Evolutionary conservation across 2,888 invertebrate species (phyloP).

Genomic region (Allolobophora icterica): DNA sequence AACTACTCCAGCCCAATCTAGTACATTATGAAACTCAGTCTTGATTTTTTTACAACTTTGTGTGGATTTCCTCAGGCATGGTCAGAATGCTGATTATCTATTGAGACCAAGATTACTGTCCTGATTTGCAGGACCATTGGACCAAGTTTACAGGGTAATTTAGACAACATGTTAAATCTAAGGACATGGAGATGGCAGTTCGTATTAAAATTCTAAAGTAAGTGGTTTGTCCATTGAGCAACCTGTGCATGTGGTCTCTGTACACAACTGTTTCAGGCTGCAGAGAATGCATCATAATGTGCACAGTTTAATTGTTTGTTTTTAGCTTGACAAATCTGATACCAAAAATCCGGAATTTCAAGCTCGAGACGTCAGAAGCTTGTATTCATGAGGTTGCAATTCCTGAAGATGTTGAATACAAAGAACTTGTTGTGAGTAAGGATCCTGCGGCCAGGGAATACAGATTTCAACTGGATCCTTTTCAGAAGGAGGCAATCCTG

Average conservation of each 20-base stretch:
- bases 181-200: neutral
- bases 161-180: neutral
- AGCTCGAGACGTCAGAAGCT: conserved; percentile 86
- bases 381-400: conserved; percentile 92
- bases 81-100: neutral
- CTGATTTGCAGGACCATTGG: neutral
- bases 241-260: neutral
- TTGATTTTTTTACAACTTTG: no score
- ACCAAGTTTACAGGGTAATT: neutral
- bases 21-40: no score
- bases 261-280: neutral
- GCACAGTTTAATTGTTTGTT: neutral
- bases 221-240: neutral
- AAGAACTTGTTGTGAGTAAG: conserved; percentile 67
- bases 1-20: no score
- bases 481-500: conserved; percentile 93
- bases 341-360: conserved; percentile 84
- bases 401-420: conserved; percentile 84
- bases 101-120: neutral
- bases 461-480: conserved; percentile 92
- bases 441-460: conserved; percentile 84
- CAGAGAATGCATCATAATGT: neutral
- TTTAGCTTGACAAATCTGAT: conserved; percentile 77
- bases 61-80: neutral
- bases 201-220: neutral